Percentiles rank a stretch among this genome's conserved stretches.
These are phyloP conservation scores for Raphicerus campestris DNA, from an alignment of 2,113 vertebrate genomes.

Conservation along the genomic window DNA sequence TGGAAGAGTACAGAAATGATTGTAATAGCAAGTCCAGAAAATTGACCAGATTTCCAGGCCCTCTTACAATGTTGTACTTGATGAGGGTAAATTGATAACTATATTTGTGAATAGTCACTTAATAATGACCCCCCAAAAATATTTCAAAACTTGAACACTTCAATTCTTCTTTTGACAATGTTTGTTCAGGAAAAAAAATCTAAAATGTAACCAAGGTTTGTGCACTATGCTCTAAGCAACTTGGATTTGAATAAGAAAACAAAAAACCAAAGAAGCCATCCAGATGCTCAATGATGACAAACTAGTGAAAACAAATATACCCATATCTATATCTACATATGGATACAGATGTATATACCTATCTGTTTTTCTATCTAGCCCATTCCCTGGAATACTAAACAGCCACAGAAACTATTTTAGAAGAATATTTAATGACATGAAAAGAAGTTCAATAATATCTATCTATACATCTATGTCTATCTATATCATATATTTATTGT, in stretches of 20 bases:
- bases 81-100: not conserved
- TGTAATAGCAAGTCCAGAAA: not conserved
- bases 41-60: not conserved
- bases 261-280: not conserved
- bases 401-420: slow-evolving; percentile 18
- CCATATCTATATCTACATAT: not conserved
- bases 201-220: not conserved
- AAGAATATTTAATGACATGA: slow-evolving; percentile 69
- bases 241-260: not conserved
- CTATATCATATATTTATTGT: slow-evolving; percentile 35
- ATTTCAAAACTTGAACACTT: not conserved
- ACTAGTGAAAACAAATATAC: not conserved
- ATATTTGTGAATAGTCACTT: not conserved
- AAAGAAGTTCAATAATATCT: slow-evolving; percentile 52
- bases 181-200: not conserved
- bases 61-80: not conserved
- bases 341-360: not conserved
- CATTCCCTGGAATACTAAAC: not conserved
- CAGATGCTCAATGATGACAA: not conserved
- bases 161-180: not conserved
- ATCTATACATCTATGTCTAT: slow-evolving; percentile 31
- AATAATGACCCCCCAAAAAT: not conserved
- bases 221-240: not conserved
- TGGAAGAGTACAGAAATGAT: not conserved
- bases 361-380: not conserved